A percentile compares a stretch with the other conserved stretches of the same genome.
Conservation (phyloP, 2,113 vertebrate species). For the human (Homo sapiens) region GRCh38 chr5:86203001-86203500, state of each 20-base stretch:
- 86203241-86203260: neutral
- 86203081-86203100: neutral
- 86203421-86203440: neutral
- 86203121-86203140: rapidly evolving
- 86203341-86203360: neutral
- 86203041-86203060: neutral
- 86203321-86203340: neutral
- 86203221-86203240: neutral
- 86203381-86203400: neutral
- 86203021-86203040: neutral
- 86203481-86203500: neutral
- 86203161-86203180: neutral
- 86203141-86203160: neutral
- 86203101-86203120: neutral
- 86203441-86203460: neutral
- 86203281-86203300: neutral
- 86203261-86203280: neutral
- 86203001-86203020: neutral
- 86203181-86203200: neutral
- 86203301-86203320: neutral
- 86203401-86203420: neutral
- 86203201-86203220: neutral
- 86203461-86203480: neutral
- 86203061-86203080: neutral
- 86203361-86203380: neutral